Conservation (phyloP, 2,113 vertebrate species). For the Sprattus sprattus region DNA sequence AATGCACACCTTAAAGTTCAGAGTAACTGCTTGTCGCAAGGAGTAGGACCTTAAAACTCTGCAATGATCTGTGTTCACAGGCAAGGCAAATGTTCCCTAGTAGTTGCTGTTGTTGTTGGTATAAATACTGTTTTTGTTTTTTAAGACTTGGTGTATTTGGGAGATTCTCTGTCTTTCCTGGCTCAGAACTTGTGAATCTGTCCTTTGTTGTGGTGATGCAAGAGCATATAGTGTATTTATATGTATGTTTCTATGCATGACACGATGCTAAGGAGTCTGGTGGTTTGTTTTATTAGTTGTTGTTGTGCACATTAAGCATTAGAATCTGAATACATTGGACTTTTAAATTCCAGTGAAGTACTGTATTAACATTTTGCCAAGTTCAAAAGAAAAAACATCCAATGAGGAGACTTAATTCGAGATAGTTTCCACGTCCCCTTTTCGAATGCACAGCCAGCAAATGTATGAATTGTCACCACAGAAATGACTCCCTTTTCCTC, state of each 20-base stretch:
- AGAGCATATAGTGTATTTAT: constrained; percentile 8
- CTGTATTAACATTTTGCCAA: neutral
- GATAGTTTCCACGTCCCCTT: neutral
- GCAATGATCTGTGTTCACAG: neutral
- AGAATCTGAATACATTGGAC: neutral
- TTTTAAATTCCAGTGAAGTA: neutral
- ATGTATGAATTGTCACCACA: too few species aligned
- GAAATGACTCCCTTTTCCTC: neutral
- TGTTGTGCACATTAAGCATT: neutral
- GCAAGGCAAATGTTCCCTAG: neutral
- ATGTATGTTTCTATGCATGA: constrained; percentile 6
- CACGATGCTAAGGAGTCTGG: neutral
- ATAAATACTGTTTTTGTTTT: neutral
- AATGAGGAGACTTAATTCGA: neutral
- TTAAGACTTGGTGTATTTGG: neutral
- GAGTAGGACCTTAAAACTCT: neutral
- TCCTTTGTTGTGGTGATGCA: constrained; percentile 4
- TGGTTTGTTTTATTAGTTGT: neutral
- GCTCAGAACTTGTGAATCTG: neutral
- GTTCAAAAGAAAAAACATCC: neutral
- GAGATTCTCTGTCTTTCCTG: too few species aligned
- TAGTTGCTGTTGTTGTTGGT: neutral
- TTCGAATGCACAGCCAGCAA: neutral
- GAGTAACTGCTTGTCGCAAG: neutral
- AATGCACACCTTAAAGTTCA: neutral